Evolutionary conservation across 2,888 invertebrate species (phyloP).

Genomic region (Tillus elongatus): DNA sequence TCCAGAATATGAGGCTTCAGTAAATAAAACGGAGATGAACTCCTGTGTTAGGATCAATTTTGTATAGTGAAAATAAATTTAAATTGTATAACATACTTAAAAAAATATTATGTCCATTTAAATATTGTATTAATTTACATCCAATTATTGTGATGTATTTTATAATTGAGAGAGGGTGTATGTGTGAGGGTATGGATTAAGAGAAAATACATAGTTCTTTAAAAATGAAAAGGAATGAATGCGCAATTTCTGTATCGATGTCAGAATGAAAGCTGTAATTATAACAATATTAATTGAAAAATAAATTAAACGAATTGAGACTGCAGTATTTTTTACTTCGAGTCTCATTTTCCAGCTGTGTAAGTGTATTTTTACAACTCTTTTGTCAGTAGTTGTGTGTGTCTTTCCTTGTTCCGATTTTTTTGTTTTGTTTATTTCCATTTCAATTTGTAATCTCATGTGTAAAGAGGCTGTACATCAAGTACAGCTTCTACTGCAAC

Average conservation of each 20-base stretch:
- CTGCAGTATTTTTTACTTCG: constrained; percentile 29
- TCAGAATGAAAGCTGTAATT: constrained; percentile 39
- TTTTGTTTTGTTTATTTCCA: constrained; percentile 31
- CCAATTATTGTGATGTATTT: constrained; percentile 38
- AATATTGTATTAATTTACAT: constrained; percentile 29
- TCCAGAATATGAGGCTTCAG: no score
- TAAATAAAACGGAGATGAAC: constrained; percentile 17
- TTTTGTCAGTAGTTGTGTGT: constrained; percentile 41
- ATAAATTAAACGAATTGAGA: constrained; percentile 28
- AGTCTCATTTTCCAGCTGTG: constrained; percentile 32
- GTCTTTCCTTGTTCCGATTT: constrained; percentile 36
- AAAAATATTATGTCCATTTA: constrained; percentile 36
- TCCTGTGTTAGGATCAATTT: constrained; percentile 40
- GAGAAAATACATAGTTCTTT: no score
- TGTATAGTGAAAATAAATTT: constrained; percentile 39
- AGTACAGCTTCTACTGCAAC: constrained; percentile 31
- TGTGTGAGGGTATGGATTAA: constrained; percentile 23
- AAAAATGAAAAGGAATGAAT: constrained; percentile 33
- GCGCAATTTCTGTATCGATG: constrained; percentile 39
- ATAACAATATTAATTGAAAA: constrained; percentile 32
- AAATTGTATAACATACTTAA: constrained; percentile 39
- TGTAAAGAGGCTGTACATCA: constrained; percentile 29
- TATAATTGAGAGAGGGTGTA: constrained; percentile 28
- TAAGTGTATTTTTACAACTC: constrained; percentile 40
- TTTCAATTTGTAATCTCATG: constrained; percentile 32